Conservation (phyloP, 1,140 invertebrate species). For the Drosophila cardini region DNA sequence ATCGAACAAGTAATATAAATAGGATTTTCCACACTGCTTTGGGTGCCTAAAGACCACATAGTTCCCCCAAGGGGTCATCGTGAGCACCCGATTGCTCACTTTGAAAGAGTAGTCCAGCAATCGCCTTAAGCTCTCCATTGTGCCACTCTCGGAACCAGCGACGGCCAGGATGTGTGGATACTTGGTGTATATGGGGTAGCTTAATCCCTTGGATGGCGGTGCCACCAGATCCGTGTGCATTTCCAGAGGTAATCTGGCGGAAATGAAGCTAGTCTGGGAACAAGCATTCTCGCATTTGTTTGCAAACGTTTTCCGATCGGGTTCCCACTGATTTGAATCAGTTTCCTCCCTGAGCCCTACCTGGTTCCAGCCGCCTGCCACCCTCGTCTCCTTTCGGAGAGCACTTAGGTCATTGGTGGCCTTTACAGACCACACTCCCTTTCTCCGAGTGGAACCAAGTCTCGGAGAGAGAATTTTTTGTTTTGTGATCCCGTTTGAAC, state of each 20-base stretch:
- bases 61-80: constrained; percentile 81
- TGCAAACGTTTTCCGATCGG: not conserved
- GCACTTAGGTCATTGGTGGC: constrained; percentile 1
- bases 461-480: not conserved
- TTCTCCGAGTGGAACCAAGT: not conserved
- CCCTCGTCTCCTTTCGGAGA: not conserved
- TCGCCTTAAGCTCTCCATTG: constrained; percentile 54
- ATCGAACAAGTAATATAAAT: constrained; percentile 63
- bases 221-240: not conserved
- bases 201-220: not conserved
- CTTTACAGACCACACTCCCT: not conserved
- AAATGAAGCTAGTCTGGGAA: not conserved
- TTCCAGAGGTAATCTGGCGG: not conserved
- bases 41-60: constrained; percentile 67
- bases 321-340: not conserved
- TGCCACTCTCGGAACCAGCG: constrained; percentile 70
- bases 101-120: constrained; percentile 60
- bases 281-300: not conserved
- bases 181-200: constrained; percentile 64
- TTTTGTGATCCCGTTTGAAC: not conserved
- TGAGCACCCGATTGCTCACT: constrained; percentile 65
- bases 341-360: too few species aligned
- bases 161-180: constrained; percentile 63
- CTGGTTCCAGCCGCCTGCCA: not conserved
- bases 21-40: not conserved